phyloP scores from a whole-genome alignment of 2,113 vertebrate species.

The Caracal caracal region DNA sequence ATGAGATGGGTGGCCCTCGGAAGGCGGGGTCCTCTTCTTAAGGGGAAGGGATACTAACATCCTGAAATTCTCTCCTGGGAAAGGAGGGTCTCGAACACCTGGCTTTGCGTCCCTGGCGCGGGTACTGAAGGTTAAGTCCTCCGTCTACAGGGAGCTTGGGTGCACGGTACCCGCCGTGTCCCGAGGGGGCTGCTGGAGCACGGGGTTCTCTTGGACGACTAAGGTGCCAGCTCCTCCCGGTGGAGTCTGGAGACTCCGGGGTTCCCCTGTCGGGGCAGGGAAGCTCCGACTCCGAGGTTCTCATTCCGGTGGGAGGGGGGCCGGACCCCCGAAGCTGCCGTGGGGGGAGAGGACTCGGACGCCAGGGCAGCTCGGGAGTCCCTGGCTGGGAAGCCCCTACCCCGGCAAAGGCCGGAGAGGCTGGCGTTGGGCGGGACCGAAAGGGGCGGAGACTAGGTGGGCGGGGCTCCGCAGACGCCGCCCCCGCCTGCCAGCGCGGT shows the following conservation, averaged over 20 bases:
- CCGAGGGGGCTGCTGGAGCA: not conserved
- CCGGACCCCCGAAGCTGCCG: not conserved
- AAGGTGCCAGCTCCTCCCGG: not conserved
- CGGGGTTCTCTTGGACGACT: not conserved
- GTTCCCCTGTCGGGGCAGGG: not conserved
- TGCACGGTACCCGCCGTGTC: not conserved
- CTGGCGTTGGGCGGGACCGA: too few relatives aligned
- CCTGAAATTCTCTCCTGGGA: not conserved
- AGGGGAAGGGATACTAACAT: not conserved
- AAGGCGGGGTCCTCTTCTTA: too few relatives aligned
- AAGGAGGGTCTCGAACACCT: not conserved
- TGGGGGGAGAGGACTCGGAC: not conserved
- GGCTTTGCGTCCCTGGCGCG: not conserved
- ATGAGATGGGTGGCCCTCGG: too few relatives aligned
- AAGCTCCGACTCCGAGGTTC: not conserved
- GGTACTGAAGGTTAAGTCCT: not conserved
- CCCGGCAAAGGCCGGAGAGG: not conserved
- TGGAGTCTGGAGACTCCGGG: not conserved
- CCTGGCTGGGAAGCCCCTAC: not conserved
- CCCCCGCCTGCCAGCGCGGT: conserved; percentile 76
- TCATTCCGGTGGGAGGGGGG: not conserved
- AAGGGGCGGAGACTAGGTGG: conserved; percentile 5
- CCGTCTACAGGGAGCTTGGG: not conserved
- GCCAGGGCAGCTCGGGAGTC: not conserved
- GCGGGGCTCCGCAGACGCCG: conserved; percentile 9